Evolutionary conservation across 2,797 vertebrate species (phyloP).

Genomic region (Molossus alvarezi): DNA sequence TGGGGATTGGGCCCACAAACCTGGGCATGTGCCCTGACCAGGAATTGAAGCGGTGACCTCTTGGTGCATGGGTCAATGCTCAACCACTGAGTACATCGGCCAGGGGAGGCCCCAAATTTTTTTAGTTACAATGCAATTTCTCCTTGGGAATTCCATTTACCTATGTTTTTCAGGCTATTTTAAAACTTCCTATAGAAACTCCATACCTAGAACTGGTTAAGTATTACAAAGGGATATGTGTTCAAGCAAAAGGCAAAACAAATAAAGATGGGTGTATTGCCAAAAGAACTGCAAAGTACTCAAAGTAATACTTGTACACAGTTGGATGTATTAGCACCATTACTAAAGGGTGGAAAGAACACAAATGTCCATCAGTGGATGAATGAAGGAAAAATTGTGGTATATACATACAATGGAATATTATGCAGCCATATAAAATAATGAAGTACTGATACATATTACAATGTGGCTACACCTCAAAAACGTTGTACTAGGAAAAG

Average conservation of each 20-base stretch:
- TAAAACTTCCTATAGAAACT: constrained; percentile 53
- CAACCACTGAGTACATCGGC: too few species aligned
- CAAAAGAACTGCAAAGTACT: constrained; percentile 16
- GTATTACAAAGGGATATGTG: constrained; percentile 7
- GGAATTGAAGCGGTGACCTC: too few species aligned
- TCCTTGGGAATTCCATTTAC: background rate
- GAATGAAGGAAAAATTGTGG: background rate
- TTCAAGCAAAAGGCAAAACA: constrained; percentile 42
- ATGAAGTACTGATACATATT: background rate
- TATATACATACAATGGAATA: background rate
- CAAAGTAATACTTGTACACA: background rate
- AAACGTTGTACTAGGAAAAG: background rate
- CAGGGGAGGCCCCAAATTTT: background rate
- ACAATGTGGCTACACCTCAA: background rate
- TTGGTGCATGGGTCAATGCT: too few species aligned
- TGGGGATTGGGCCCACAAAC: too few species aligned
- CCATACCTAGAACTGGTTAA: background rate
- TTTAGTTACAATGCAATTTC: constrained; percentile 24
- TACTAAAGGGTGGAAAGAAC: background rate
- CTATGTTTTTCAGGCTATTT: background rate
- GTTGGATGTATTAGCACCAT: background rate
- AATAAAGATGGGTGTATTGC: background rate
- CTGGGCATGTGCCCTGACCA: too few species aligned
- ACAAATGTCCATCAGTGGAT: background rate
- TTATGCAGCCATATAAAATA: constrained; percentile 28